phyloP scores from a whole-genome alignment of 2,113 vertebrate genomes.

The Macquaria australasica region DNA sequence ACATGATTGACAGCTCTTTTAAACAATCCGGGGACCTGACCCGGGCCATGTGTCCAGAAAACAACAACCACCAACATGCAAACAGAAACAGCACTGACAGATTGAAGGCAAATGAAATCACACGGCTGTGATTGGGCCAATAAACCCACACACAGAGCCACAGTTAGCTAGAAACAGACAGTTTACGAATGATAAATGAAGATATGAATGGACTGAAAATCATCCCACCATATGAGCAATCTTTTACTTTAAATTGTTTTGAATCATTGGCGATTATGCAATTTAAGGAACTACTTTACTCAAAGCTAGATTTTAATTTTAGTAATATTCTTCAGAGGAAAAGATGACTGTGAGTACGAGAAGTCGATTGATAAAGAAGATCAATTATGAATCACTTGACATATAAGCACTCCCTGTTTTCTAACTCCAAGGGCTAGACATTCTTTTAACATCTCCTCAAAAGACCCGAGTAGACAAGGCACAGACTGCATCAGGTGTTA shows the following conservation, averaged over 20 bases:
- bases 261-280: background rate
- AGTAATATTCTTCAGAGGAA: background rate
- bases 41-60: conserved; percentile 54
- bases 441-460: conserved; percentile 35
- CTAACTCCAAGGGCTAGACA: conserved; percentile 9
- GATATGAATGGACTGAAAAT: background rate
- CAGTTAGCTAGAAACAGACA: background rate
- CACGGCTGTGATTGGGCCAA: conserved; percentile 30
- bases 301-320: background rate
- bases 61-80: conserved; percentile 44
- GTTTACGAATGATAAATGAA: background rate
- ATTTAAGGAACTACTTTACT: background rate
- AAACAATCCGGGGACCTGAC: conserved; percentile 73
- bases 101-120: conserved; percentile 59
- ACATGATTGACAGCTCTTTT: conserved; percentile 76
- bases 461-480: conserved; percentile 29
- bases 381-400: conserved; percentile 25
- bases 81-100: conserved; percentile 64
- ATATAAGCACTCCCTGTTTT: conserved; percentile 28
- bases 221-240: background rate
- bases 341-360: background rate
- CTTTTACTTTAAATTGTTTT: background rate
- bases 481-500: conserved; percentile 47
- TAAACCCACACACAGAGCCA: conserved; percentile 15
- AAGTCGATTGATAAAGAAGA: background rate